Evolutionary conservation across 2,797 vertebrate genomes (phyloP), one percentile per base, ranked within the genome.

Genomic region (Mycteria americana): DNA sequence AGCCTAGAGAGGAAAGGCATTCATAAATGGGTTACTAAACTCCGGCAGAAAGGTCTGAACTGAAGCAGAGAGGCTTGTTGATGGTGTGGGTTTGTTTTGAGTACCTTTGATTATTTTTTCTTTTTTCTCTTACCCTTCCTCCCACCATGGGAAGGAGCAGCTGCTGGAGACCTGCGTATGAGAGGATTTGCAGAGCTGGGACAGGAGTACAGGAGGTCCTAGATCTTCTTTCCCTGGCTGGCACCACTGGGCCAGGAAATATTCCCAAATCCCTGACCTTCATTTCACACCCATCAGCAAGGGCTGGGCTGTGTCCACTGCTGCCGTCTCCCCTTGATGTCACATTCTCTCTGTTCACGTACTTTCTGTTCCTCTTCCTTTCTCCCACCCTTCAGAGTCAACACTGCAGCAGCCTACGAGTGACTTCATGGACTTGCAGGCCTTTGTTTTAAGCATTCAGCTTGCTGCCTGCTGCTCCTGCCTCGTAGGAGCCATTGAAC

Each of bases 311-410:
- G 10, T 51, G 53, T 50, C 85, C 60, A 13, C 37, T 57, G 48
- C 89, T 88, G 75, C 3, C 0, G 0, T 79, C 60, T 93, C 62
- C 76, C 41, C 85, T 64, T 17, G 45, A 30, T 54, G 45, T 69
- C 76, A 75, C 46, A 11, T 85, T 85, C 79, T 88, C 85, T 80
- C 65, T 80, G 50, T 59, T 75, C 72, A 24, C 0, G 0, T 57
- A 18, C 25, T 65, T 68, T 43, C 17, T 88, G 33, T 85, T 89
- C 62, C 35, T 84, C 63, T 94, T 80, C 50, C 50, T 89, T 91
- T 31, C 79, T 94, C 84, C 67, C 51, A 45, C 92, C 84, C 91
- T 85, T 43, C 82, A 69, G 64, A 93, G 76, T 83, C 95, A 84
- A 72, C 82, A 59, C 65, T 31, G 51, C 87, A 64, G 75, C 62